These are phyloP conservation scores for Naso thynnoides DNA, from an alignment of 2,797 vertebrate genomes.

Conservation along the genomic window DNA sequence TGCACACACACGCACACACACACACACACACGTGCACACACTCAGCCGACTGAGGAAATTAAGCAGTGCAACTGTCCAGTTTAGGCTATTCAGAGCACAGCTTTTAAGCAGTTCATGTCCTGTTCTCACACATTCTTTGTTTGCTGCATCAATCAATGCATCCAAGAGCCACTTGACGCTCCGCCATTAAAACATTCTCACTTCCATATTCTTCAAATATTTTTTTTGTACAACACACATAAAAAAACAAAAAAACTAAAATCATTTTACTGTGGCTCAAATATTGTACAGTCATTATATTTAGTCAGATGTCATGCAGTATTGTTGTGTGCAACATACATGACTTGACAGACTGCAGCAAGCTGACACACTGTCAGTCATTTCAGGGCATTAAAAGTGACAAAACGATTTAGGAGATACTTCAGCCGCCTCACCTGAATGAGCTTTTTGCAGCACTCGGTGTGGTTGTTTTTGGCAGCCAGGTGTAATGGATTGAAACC, in stretches of 20 bases:
- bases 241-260: too few relatives aligned
- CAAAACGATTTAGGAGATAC: background rate
- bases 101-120: conserved; percentile 22
- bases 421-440: conserved; percentile 88
- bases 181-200: conserved; percentile 16
- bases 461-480: conserved; percentile 93
- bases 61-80: conserved; percentile 22
- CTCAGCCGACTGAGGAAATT: conserved; percentile 53
- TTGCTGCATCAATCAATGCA: conserved; percentile 4
- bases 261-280: conserved; percentile 6
- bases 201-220: conserved; percentile 15
- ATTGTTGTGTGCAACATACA: too few relatives aligned
- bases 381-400: background rate
- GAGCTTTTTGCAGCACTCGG: conserved; percentile 91
- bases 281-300: background rate
- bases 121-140: conserved; percentile 36
- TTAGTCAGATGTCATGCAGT: background rate
- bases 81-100: conserved; percentile 19
- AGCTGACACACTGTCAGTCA: background rate
- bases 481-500: conserved; percentile 93
- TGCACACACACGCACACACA: background rate
- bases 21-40: conserved; percentile 1
- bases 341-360: background rate
- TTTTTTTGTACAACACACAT: conserved; percentile 6
- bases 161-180: conserved; percentile 10